Conservation (phyloP, 2,797 vertebrate genomes). For the Urosaurus nigricauda region DNA sequence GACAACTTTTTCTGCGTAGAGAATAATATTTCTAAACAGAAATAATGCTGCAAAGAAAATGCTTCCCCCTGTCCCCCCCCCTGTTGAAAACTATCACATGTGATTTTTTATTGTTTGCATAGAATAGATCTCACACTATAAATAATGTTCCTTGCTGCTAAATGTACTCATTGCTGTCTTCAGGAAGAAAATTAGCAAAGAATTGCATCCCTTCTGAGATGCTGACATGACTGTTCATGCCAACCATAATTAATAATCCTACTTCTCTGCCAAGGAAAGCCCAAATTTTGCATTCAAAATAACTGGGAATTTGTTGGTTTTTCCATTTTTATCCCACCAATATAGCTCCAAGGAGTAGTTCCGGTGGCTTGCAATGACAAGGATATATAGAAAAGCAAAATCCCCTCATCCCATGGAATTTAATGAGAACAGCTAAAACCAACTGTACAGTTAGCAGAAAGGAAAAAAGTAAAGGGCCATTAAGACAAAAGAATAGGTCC, state of each 20-base stretch:
- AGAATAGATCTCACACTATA: too few relatives aligned
- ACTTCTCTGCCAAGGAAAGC: neutral
- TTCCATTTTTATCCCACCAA: neutral
- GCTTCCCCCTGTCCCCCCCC: too few relatives aligned
- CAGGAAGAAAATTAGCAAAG: too few relatives aligned
- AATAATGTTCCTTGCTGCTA: too few relatives aligned
- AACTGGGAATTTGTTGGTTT: neutral
- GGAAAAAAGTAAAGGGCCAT: neutral
- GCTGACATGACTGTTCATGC: neutral
- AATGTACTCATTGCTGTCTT: too few relatives aligned
- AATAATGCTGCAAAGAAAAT: too few relatives aligned
- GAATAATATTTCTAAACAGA: too few relatives aligned
- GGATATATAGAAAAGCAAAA: neutral
- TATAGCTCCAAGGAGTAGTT: neutral
- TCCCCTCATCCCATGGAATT: too few relatives aligned
- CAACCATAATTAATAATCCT: neutral
- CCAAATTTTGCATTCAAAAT: neutral
- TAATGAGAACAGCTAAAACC: neutral
- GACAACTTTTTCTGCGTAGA: too few relatives aligned
- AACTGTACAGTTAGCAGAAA: neutral
- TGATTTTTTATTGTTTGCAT: too few relatives aligned
- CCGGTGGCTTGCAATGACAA: neutral
- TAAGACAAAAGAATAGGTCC: too few relatives aligned
- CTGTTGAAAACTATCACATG: too few relatives aligned
- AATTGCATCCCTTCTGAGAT: neutral